A percentile compares a stretch with the other conserved stretches of the same genome.
Evolutionary conservation across 2,797 vertebrate genomes (phyloP).

Genomic region (Schizothorax lantsangensis): DNA sequence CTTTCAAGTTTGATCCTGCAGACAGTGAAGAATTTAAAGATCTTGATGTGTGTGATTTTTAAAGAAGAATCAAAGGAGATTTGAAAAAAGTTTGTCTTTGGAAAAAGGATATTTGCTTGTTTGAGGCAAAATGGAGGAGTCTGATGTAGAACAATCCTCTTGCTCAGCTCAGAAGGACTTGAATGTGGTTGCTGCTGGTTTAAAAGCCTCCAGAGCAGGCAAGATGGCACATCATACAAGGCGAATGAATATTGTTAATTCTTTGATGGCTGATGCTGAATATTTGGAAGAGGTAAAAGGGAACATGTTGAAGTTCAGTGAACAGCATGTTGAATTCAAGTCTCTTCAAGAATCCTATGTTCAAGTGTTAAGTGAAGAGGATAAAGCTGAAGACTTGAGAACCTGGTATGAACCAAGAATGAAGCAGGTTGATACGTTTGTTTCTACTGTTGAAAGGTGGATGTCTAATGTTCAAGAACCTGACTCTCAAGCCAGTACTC

Average conservation of each 20-base stretch:
- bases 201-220: constrained; percentile 4
- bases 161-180: neutral
- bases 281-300: constrained; percentile 15
- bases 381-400: neutral
- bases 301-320: constrained; percentile 25
- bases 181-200: neutral
- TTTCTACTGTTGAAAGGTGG: neutral
- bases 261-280: neutral
- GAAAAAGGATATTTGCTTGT: neutral
- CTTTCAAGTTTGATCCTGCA: too few relatives aligned
- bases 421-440: neutral
- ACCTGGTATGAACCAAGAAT: constrained; percentile 10
- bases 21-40: too few relatives aligned
- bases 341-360: neutral
- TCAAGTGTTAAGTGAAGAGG: constrained; percentile 12
- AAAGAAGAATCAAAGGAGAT: too few relatives aligned
- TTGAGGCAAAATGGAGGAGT: constrained; percentile 13
- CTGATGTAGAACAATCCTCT: neutral
- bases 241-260: constrained; percentile 2
- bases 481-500: neutral
- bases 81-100: too few relatives aligned
- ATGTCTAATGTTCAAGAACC: neutral
- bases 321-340: neutral
- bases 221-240: constrained; percentile 31
- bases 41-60: too few relatives aligned